phyloP scores from a whole-genome alignment of 2,888 invertebrate genomes.

The Pantelozetes paolii region DNA sequence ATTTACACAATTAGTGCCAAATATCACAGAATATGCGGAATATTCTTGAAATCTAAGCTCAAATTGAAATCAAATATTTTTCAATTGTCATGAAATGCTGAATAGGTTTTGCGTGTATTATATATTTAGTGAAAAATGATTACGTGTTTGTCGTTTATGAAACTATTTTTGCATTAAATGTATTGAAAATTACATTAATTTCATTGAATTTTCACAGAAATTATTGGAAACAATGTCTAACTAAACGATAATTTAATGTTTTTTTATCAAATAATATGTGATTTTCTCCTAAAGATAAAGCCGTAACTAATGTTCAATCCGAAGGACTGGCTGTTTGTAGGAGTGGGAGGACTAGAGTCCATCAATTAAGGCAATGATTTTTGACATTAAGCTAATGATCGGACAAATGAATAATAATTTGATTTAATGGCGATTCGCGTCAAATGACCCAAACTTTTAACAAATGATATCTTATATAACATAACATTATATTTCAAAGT shows the following conservation, averaged over 20 bases:
- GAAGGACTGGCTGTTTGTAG: not conserved
- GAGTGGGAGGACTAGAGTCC: not conserved
- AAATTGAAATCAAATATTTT: not conserved
- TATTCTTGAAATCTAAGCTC: no score
- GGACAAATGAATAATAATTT: not conserved
- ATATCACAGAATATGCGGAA: no score
- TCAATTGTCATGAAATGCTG: not conserved
- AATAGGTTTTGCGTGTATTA: not conserved
- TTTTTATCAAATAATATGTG: not conserved
- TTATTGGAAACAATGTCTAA: not conserved
- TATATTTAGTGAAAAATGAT: not conserved
- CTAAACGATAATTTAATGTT: not conserved
- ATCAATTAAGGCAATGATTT: conserved; percentile 1
- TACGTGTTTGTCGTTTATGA: not conserved
- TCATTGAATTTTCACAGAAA: not conserved
- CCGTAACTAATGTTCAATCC: not conserved
- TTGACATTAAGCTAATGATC: not conserved
- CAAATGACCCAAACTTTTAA: not conserved
- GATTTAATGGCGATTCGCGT: not conserved
- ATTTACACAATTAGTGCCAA: no score
- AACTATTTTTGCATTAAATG: not conserved
- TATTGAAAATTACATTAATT: not conserved
- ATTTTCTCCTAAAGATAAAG: not conserved
- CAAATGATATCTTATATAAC: not conserved
- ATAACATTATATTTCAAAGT: not conserved